Conservation (phyloP, 2,888 invertebrate genomes). For the Dasypogon diadema region DNA sequence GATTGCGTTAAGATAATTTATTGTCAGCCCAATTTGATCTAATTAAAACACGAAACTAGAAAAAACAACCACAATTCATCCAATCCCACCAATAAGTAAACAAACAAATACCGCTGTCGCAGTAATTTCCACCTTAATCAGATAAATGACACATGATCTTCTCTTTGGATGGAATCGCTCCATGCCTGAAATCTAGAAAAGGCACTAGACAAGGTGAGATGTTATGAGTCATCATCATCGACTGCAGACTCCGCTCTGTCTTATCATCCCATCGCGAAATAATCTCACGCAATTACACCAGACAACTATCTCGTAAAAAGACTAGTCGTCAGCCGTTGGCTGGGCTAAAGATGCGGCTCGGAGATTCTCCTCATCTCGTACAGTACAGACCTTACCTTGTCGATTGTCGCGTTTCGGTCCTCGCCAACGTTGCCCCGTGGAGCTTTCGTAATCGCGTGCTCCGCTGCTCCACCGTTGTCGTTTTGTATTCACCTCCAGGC, state of each 20-base stretch:
- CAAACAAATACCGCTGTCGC: slow-evolving; percentile 36
- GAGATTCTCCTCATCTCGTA: slow-evolving; percentile 4
- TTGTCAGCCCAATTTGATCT: no score
- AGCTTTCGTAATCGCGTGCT: background rate
- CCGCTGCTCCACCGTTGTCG: background rate
- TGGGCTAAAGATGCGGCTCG: background rate
- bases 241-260: slow-evolving; percentile 29
- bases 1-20: no score
- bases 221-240: slow-evolving; percentile 41
- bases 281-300: slow-evolving; percentile 46
- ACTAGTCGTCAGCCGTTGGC: background rate
- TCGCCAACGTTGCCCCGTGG: background rate
- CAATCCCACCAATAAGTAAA: slow-evolving; percentile 16
- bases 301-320: slow-evolving; percentile 27
- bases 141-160: slow-evolving; percentile 42
- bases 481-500: background rate
- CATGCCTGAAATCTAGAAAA: slow-evolving; percentile 4
- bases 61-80: no score
- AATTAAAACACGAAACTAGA: no score
- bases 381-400: no score
- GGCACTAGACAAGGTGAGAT: slow-evolving; percentile 17
- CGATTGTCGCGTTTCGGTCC: slow-evolving; percentile 17
- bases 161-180: slow-evolving; percentile 22
- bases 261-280: slow-evolving; percentile 37
- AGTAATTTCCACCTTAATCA: slow-evolving; percentile 41